phyloP scores from a whole-genome alignment of 2,113 vertebrate genomes.

The Anthoscopus minutus region DNA sequence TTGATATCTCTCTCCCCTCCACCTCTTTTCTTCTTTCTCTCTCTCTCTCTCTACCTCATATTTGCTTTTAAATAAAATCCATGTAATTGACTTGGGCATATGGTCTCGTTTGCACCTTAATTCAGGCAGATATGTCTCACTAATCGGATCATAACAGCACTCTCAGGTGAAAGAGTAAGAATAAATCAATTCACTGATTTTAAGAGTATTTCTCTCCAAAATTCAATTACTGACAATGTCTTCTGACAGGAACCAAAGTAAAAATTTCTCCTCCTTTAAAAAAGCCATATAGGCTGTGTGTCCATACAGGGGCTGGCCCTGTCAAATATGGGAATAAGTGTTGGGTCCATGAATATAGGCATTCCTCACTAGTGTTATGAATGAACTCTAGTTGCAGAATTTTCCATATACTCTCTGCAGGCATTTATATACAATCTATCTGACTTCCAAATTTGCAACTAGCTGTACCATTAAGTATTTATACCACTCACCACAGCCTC shows the following conservation, averaged over 20 bases:
- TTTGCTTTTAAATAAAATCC: too few species aligned
- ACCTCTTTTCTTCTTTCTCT: too few species aligned
- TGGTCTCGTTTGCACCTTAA: too few species aligned
- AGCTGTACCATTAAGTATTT: not conserved
- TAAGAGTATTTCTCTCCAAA: not conserved
- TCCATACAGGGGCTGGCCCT: not conserved
- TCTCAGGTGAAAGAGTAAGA: not conserved
- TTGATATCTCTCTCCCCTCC: too few species aligned
- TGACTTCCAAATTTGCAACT: not conserved
- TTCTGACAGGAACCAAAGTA: not conserved
- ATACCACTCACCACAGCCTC: not conserved
- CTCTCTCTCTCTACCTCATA: too few species aligned
- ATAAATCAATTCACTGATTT: not conserved
- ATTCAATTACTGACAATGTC: not conserved
- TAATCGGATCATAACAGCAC: too few species aligned
- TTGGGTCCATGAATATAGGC: not conserved
- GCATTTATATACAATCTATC: not conserved
- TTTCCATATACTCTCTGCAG: not conserved
- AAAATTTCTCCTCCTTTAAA: not conserved
- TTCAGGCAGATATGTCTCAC: too few species aligned
- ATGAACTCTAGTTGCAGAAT: not conserved
- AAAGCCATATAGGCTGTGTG: not conserved
- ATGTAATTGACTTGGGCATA: too few species aligned
- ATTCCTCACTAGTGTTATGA: not conserved
- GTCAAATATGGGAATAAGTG: not conserved